Evolutionary conservation across 2,797 vertebrate genomes (phyloP).

Genomic region (Chelon labrosus): DNA sequence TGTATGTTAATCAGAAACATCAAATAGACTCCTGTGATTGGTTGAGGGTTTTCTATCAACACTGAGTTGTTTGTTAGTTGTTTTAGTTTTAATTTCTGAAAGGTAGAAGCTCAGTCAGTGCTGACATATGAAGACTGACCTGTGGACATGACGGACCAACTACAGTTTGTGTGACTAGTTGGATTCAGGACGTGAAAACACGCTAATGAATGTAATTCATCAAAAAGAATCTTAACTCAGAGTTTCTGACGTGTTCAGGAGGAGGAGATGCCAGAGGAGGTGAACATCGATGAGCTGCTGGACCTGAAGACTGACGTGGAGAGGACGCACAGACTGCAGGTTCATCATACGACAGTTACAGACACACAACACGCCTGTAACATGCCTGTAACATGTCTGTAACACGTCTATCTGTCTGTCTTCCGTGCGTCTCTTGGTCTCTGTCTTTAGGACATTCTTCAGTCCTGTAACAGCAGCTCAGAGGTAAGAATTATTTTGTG

Average conservation of each 20-base stretch:
- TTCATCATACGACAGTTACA: constrained; percentile 24
- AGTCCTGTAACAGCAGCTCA: constrained; percentile 66
- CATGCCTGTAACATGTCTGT: background rate
- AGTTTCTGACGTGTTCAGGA: constrained; percentile 74
- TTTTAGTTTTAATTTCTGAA: no score
- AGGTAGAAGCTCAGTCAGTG: no score
- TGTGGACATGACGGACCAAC: no score
- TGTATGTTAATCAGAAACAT: no score
- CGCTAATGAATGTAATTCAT: no score
- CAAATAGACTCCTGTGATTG: no score
- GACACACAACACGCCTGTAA: background rate
- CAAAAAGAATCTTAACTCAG: no score
- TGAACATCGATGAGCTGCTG: constrained; percentile 89
- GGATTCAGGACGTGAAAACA: no score
- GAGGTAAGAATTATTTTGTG: constrained; percentile 54
- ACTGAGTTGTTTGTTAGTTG: no score
- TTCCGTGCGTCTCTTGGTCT: background rate
- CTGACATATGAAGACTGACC: no score
- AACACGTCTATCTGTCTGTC: background rate
- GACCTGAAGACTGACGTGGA: constrained; percentile 87
- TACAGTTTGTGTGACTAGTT: no score
- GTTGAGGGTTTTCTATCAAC: no score
- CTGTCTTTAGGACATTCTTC: constrained; percentile 70
- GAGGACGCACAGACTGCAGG: constrained; percentile 83
- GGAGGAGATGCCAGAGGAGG: constrained; percentile 87